Evolutionary conservation across 1,140 invertebrate genomes (phyloP).

Genomic region (Holotrichia oblita): DNA sequence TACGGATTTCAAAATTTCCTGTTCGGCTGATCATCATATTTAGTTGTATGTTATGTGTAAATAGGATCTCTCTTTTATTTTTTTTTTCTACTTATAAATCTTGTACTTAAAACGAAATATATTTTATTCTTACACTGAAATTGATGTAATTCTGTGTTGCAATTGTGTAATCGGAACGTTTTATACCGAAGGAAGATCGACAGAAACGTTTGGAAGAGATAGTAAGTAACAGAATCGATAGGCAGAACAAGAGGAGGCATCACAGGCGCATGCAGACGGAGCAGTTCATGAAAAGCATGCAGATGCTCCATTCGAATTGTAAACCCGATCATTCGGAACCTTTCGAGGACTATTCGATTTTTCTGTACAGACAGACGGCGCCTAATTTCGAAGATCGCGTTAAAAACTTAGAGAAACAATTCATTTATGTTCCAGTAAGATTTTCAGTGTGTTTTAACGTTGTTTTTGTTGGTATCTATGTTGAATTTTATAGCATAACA

Average conservation of each 20-base stretch:
- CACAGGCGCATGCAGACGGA: slow-evolving; percentile 74
- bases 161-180: too few species aligned
- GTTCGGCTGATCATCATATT: neutral
- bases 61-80: neutral
- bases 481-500: too few species aligned
- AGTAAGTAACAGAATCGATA: slow-evolving; percentile 71
- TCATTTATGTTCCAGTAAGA: slow-evolving; percentile 78
- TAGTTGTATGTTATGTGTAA: neutral
- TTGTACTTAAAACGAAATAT: too few species aligned
- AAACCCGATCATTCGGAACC: slow-evolving; percentile 65
- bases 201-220: slow-evolving; percentile 74
- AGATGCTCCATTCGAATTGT: slow-evolving; percentile 76
- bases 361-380: slow-evolving; percentile 77
- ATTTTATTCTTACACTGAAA: neutral
- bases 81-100: neutral
- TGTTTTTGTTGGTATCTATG: neutral
- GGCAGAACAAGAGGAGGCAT: slow-evolving; percentile 71
- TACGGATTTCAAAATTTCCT: slow-evolving; percentile 39
- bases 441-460: slow-evolving; percentile 47
- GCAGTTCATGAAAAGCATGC: slow-evolving; percentile 81
- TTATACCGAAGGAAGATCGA: slow-evolving; percentile 68
- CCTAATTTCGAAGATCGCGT: slow-evolving; percentile 80
- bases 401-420: slow-evolving; percentile 79
- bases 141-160: neutral
- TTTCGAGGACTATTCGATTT: slow-evolving; percentile 80